Evolutionary conservation across 2,113 vertebrate genomes (phyloP).

Genomic region (Oreotrochilus melanogaster): DNA sequence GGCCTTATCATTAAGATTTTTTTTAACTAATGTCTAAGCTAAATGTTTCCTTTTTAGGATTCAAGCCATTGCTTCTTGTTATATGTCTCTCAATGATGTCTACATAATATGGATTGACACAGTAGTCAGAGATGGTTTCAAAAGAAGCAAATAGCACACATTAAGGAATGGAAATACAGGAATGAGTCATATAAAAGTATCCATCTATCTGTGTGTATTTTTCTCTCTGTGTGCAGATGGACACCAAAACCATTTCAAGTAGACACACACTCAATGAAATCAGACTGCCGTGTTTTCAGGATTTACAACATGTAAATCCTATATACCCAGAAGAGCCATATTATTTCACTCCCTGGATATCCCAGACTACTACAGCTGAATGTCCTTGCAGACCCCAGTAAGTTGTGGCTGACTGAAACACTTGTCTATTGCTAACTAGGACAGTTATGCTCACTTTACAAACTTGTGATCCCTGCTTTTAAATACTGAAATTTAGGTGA

Average conservation of each 20-base stretch:
- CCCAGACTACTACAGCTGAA: rapidly evolving
- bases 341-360: not conserved
- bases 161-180: slow-evolving; percentile 9
- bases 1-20: slow-evolving; percentile 52
- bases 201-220: not conserved
- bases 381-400: not conserved
- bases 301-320: not conserved
- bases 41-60: slow-evolving; percentile 66
- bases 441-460: not conserved
- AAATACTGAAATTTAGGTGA: not conserved
- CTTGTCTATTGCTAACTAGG: not conserved
- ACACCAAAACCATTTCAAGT: not conserved
- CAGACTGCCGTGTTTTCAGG: not conserved
- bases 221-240: not conserved
- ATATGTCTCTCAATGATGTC: slow-evolving; percentile 47
- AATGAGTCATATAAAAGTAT: slow-evolving; percentile 27
- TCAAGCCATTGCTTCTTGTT: slow-evolving; percentile 58
- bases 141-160: slow-evolving; percentile 42
- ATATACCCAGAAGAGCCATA: rapidly evolving
- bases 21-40: slow-evolving; percentile 59
- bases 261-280: not conserved
- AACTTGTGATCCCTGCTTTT: not conserved
- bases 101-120: slow-evolving; percentile 62
- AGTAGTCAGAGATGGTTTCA: slow-evolving; percentile 29
- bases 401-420: not conserved